phyloP scores from a whole-genome alignment of 2,797 vertebrate species.

The Telmatherina bonti region DNA sequence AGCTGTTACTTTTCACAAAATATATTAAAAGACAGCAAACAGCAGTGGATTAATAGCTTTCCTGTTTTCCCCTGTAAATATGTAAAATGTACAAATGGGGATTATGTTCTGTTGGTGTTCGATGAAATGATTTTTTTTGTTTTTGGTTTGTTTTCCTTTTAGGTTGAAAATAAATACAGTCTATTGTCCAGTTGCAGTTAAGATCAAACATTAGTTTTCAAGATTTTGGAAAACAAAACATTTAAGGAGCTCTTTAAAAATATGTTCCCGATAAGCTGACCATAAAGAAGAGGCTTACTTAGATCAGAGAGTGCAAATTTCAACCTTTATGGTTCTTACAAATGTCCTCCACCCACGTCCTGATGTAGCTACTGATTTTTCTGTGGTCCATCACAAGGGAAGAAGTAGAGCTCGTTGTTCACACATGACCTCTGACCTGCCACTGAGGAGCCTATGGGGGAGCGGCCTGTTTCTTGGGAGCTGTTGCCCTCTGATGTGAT shows the following conservation, averaged over 20 bases:
- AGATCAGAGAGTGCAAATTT: slow-evolving; percentile 76
- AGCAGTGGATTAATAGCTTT: neutral
- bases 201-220: slow-evolving; percentile 13
- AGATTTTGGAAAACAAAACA: slow-evolving; percentile 16
- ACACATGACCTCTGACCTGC: slow-evolving; percentile 78
- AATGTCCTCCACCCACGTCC: slow-evolving; percentile 78
- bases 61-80: neutral
- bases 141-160: neutral
- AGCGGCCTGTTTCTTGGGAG: slow-evolving; percentile 72
- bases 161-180: neutral
- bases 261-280: slow-evolving; percentile 44
- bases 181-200: neutral
- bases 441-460: slow-evolving; percentile 71
- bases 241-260: slow-evolving; percentile 31
- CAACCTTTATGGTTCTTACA: slow-evolving; percentile 76
- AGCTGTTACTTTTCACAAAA: neutral
- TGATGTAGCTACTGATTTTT: slow-evolving; percentile 72
- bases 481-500: slow-evolving; percentile 83
- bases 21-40: neutral
- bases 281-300: slow-evolving; percentile 60
- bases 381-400: slow-evolving; percentile 73
- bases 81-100: neutral
- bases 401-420: slow-evolving; percentile 76
- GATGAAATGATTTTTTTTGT: neutral
- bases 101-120: neutral